A percentile compares a stretch with the other conserved stretches of the same genome.
phyloP scores from a whole-genome alignment of 2,797 vertebrate genomes.

The Ibycter americanus region DNA sequence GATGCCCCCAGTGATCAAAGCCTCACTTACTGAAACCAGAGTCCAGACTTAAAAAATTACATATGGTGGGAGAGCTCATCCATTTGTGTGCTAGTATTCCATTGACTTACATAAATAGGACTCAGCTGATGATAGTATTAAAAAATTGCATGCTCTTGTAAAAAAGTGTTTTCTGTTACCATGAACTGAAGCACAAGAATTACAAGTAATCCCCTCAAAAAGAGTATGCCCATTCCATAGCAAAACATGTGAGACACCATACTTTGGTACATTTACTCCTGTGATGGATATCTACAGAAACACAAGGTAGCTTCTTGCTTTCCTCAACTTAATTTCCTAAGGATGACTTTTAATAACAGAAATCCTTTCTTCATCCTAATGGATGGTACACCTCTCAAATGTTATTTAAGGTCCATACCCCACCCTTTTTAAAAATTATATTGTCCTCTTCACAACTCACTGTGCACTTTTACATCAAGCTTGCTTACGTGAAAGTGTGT shows the following conservation, averaged over 20 bases:
- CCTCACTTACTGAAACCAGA: neutral
- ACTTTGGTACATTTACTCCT: neutral
- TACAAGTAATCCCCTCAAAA: neutral
- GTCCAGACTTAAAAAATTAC: neutral
- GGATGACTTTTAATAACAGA: neutral
- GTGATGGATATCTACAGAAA: neutral
- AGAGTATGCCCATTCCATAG: neutral
- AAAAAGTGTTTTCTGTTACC: neutral
- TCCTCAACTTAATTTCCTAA: neutral
- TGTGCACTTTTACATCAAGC: neutral
- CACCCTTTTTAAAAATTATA: neutral
- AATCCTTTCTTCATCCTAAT: neutral
- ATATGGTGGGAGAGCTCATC: neutral
- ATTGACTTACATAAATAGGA: accelerated
- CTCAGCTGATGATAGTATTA: neutral
- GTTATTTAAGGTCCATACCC: neutral
- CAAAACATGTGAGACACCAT: neutral
- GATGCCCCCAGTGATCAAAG: neutral
- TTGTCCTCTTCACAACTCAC: neutral
- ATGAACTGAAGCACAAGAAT: neutral
- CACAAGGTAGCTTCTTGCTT: neutral
- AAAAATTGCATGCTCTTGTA: neutral
- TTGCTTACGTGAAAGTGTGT: neutral
- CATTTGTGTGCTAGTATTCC: neutral
- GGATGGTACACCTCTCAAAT: neutral